Percentiles rank a stretch among this genome's conserved stretches.
Conservation (phyloP, 2,797 vertebrate species). For the Crenichthys baileyi region DNA sequence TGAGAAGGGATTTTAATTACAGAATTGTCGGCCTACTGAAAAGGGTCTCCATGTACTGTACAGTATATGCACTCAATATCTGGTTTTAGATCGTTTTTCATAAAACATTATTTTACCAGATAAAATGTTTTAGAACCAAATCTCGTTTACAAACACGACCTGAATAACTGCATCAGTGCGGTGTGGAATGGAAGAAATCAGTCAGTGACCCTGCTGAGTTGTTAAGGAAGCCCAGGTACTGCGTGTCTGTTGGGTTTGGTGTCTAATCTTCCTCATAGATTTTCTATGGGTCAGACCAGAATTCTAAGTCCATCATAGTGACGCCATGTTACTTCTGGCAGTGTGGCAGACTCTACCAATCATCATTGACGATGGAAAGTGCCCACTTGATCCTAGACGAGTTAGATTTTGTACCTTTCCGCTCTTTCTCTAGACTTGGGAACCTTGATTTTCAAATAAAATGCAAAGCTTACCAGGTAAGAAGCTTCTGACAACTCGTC, state of each 20-base stretch:
- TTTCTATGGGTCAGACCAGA: too few species aligned
- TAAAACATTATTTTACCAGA: not conserved
- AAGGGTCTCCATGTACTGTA: not conserved
- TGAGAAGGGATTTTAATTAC: not conserved
- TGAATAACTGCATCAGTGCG: not conserved
- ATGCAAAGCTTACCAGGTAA: not conserved
- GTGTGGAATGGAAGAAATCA: not conserved
- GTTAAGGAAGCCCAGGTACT: not conserved
- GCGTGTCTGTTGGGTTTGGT: too few species aligned
- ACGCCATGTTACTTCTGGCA: too few species aligned
- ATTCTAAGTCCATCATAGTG: too few species aligned
- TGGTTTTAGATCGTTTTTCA: not conserved
- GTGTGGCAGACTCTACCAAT: too few species aligned
- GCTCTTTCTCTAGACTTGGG: too few species aligned
- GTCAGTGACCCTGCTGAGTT: not conserved
- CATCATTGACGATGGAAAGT: too few species aligned
- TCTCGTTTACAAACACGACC: not conserved
- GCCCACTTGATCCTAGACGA: too few species aligned
- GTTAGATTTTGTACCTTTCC: too few species aligned
- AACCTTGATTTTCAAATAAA: not conserved
- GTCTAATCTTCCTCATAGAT: too few species aligned
- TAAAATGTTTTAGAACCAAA: not conserved
- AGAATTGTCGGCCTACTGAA: not conserved
- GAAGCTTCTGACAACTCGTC: not conserved
- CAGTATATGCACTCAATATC: not conserved